These are phyloP conservation scores for Clarias batrachus DNA, from an alignment of 2,113 vertebrate genomes.

Conservation along the genomic window DNA sequence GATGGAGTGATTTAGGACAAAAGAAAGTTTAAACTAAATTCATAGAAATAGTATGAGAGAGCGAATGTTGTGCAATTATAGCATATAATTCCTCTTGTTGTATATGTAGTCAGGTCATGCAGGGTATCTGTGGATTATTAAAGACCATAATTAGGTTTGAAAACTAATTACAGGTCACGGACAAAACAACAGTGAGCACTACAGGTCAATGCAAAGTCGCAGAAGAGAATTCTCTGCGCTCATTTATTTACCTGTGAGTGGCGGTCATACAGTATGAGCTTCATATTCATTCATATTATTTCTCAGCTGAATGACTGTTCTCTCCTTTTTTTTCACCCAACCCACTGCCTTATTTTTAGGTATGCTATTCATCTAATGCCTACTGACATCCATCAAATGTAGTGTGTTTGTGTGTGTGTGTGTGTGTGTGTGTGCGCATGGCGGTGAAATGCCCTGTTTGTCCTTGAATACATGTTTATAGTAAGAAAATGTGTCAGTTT, in stretches of 20 bases:
- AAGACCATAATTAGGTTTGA: conserved; percentile 9
- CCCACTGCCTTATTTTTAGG: not conserved
- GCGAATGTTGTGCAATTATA: not conserved
- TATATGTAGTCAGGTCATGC: not conserved
- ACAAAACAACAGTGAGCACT: not conserved
- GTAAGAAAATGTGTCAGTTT: not conserved
- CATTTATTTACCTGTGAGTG: not conserved
- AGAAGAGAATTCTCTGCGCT: not conserved
- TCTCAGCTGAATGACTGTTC: not conserved
- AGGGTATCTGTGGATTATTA: not conserved
- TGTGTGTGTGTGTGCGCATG: conserved; percentile 5
- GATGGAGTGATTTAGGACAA: not conserved
- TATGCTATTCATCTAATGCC: not conserved
- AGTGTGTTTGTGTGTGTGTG: not conserved
- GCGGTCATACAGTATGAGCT: not conserved
- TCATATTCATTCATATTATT: conserved; percentile 2
- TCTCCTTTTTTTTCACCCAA: not conserved
- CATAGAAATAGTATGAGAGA: not conserved
- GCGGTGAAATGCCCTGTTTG: not conserved
- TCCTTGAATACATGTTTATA: conserved; percentile 16
- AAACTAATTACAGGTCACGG: conserved; percentile 5
- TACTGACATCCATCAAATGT: conserved; percentile 12
- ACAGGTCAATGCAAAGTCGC: not conserved
- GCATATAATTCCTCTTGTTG: not conserved
- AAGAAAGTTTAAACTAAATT: not conserved